Percentiles rank a stretch among this genome's conserved stretches.
Conservation (phyloP, 2,113 vertebrate species). For the Poicephalus gulielmi region DNA sequence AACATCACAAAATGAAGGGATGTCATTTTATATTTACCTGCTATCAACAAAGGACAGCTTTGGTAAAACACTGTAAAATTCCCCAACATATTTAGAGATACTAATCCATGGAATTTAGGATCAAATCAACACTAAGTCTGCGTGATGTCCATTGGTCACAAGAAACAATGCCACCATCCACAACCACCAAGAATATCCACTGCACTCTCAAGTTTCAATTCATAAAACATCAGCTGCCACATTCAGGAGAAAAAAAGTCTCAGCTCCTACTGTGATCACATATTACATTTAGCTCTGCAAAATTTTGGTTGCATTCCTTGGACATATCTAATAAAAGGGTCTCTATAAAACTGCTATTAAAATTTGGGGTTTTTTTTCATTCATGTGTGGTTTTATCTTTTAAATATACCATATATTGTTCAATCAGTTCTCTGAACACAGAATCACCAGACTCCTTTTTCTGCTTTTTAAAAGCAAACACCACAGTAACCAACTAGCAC, state of each 20-base stretch:
- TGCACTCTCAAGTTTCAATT: not conserved
- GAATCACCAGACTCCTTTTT: not conserved
- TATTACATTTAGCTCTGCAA: not conserved
- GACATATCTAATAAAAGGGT: not conserved
- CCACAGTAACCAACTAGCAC: not conserved
- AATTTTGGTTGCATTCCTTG: not conserved
- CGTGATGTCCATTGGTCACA: not conserved
- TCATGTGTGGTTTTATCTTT: not conserved
- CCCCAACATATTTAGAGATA: not conserved
- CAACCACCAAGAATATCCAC: not conserved
- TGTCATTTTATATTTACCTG: constrained; percentile 30
- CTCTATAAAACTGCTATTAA: not conserved
- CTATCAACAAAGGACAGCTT: not conserved
- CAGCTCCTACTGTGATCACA: not conserved
- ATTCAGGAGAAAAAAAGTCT: not conserved
- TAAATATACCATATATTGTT: not conserved
- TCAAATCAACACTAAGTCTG: not conserved
- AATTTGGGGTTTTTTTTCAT: accelerated
- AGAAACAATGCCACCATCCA: not conserved
- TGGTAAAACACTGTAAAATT: not conserved
- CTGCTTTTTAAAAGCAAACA: not conserved
- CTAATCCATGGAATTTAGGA: not conserved
- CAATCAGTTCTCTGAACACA: not conserved
- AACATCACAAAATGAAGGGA: not conserved
- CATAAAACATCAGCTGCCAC: not conserved